phyloP scores from a whole-genome alignment of 1,140 invertebrate genomes.

The Rhynchophorus ferrugineus region DNA sequence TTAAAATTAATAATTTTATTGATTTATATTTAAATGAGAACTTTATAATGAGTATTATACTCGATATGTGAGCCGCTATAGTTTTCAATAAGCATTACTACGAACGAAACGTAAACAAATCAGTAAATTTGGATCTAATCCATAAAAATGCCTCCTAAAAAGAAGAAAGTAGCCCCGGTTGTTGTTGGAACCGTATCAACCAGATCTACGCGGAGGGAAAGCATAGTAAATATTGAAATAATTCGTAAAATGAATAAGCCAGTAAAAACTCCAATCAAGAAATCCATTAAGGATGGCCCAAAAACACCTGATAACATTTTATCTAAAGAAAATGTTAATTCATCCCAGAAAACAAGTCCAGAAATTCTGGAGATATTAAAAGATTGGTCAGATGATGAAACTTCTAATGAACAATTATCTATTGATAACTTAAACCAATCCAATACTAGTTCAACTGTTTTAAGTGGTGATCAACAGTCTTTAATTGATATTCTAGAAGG shows the following conservation, averaged over 20 bases:
- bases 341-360: constrained; percentile 8
- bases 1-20: too few species aligned
- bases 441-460: background rate
- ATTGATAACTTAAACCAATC: background rate
- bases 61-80: too few species aligned
- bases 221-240: constrained; percentile 27
- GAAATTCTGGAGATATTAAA: constrained; percentile 23
- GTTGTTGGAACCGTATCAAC: constrained; percentile 29
- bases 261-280: constrained; percentile 6
- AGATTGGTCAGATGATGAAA: constrained; percentile 26
- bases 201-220: constrained; percentile 24
- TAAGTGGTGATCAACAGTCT: constrained; percentile 13
- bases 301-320: background rate
- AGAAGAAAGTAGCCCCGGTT: constrained; percentile 15
- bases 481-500: constrained; percentile 23
- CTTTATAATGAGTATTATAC: too few species aligned
- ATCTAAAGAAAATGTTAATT: background rate
- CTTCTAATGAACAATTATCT: constrained; percentile 10
- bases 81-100: too few species aligned
- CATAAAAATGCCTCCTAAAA: constrained; percentile 25
- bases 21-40: too few species aligned
- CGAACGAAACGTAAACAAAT: too few species aligned
- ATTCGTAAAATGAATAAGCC: constrained; percentile 16
- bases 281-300: background rate
- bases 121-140: too few species aligned